Base-by-base conservation (phyloP, 2,113 vertebrate species). In the Mionectes macconnelli region DNA sequence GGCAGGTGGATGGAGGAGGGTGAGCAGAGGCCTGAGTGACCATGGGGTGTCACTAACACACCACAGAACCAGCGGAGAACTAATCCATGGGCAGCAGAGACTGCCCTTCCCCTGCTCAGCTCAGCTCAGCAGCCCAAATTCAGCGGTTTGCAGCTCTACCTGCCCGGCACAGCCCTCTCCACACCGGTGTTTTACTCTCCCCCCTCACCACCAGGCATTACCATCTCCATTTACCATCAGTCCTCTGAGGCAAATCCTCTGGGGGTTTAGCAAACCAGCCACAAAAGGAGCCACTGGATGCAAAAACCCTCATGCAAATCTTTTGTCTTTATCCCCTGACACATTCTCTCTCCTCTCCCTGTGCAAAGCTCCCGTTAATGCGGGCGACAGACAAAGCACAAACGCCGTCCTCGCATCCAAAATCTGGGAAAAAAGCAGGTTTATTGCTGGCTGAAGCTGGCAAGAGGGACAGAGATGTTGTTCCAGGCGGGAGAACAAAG, bases 21-120 rank as follows among this genome's bases (percentile, higher is more conserved):
- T 3, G 42, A 4, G 2, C 15, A 6, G 59, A 77, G 79, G 55
- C 30, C 19, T 0, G 8, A 39, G 27, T 8, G 25, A 62, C 94
- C 94, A 66, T 84, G 45, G 88, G 96, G 93, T 93, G 96, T 96
- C 95, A 96, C 91, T 76, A 57, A 44, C 95, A 77, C 75, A 19
- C 81, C 33, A 28, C 85, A 28, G 15, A 78, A 5, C 3, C 53
- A 2, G 15, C 24, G 49, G 1, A 47, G 59, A 47, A 4, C n/a
- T 15, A 22, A 8, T 1, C 40, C 55, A 0, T 0, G 69, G 77
- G 53, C 4, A 40, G 27, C 18, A 1, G 37, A 27, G 20, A 1
- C 40, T 7, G 64, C 87, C 59, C 20, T 28, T 18, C 59, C 68
- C 11, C 0, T 39, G 67, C 84, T 28, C 87, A 16, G 42, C 84